Evolutionary conservation across 2,113 vertebrate genomes (phyloP), one percentile per base, ranked within the genome.

Genomic region (Tragelaphus imberbis): DNA sequence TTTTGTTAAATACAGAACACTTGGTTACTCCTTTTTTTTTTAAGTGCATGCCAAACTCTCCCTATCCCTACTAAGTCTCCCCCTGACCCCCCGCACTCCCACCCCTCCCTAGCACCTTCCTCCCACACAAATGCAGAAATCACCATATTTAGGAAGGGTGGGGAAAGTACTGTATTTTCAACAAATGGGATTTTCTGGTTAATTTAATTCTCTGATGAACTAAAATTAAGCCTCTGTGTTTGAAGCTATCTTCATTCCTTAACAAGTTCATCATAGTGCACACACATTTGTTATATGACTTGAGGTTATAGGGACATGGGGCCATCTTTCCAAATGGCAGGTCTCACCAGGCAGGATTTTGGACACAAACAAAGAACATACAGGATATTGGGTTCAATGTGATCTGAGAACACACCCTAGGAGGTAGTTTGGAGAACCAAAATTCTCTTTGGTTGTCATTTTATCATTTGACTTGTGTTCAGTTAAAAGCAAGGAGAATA

Each of bases 141-240:
- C 10, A 71, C 0, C 8, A 53, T 30, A 84, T 90, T 59, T 53
- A 85, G 28, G 44, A 15, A 27, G 8, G 63, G 16, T 36, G 17
- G 59, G 33, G 47, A 49, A 89, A 88, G 15, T 47, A 40, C 40
- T 91, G 2, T 5, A 63, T 47, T 84, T 90, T 92, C 56, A 82
- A 89, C 44, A 82, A 94, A 63, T 12, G 17, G 19, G 10, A 92
- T 51, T 88, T 47, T 93, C 33, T 33, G 36, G 25, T 91, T 85
- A 94, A 49, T 88, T 91, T 85, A 94, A 49, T 88, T 97, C 84
- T 95, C 65, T 90, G 30, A 23, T 55, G 15, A 92, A 65, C 10
- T 79, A 56, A 75, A 97, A 80, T 40, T 44, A 95, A 97, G 80
- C 4, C 16, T 68, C 86, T 56, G 30, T 33, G n/a, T 87, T 95